A percentile compares a stretch with the other conserved stretches of the same genome.
phyloP scores from a whole-genome alignment of 2,888 invertebrate species.

The Ectobius pallidus region DNA sequence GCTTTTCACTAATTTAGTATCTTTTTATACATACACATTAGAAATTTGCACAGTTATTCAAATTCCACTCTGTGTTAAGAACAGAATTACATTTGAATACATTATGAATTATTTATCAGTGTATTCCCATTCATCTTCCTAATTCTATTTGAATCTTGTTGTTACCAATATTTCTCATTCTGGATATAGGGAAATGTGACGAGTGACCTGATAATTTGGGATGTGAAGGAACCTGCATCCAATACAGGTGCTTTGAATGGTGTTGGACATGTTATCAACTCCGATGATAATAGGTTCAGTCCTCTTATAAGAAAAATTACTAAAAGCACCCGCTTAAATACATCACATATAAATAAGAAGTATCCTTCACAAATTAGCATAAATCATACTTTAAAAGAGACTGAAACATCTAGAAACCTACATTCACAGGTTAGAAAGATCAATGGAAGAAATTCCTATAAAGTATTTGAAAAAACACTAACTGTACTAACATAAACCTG shows the following conservation, averaged over 20 bases:
- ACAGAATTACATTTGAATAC: no score
- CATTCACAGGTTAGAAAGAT: not conserved
- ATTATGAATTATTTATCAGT: no score
- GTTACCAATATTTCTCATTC: no score
- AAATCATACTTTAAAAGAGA: not conserved
- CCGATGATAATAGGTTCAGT: not conserved
- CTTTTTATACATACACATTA: no score
- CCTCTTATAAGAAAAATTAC: not conserved
- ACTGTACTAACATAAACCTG: not conserved
- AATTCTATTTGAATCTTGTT: no score
- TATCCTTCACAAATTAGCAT: not conserved
- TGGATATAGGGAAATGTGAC: constrained; percentile 4
- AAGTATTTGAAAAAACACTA: no score
- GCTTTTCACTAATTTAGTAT: no score
- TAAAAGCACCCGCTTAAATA: not conserved
- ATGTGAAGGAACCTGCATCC: not conserved
- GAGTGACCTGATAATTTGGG: constrained; percentile 21
- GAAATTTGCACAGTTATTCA: no score
- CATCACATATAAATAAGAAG: not conserved
- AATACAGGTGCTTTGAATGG: not conserved
- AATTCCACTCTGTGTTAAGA: no score
- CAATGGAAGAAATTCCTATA: no score
- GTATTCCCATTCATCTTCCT: no score
- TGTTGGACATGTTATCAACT: not conserved
- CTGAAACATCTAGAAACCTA: not conserved